Evolutionary conservation across 2,113 vertebrate species (phyloP), one percentile per base, ranked within the genome.

Genomic region (Albula glossodonta): DNA sequence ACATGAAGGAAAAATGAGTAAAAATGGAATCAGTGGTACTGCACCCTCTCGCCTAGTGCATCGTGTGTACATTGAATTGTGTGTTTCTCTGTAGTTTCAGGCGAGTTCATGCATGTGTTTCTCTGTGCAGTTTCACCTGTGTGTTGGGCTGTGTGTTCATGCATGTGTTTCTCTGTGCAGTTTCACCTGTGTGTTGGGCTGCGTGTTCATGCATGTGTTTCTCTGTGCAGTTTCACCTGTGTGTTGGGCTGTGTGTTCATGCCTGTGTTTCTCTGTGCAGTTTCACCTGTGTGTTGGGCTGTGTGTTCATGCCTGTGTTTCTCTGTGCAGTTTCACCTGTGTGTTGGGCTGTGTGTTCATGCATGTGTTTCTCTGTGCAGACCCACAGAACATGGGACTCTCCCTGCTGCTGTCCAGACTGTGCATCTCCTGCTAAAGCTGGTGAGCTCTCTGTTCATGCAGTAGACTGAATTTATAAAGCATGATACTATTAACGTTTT

Each of bases 351-450:
- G 25, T 1, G 50, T 41, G 19, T 15, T 13, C 48, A 74, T 49
- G 3, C 84, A 60, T 63, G 52, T n/a, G 51, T 53, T 80, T 11
- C 83, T 3, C 31, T 84, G 1, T 53, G 53, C 60, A 94, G 94
- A 66, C 86, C 88, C 63, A 85, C 86, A 81, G 90, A 92, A 80
- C 84, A 60, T 60, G 51, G 84, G 12, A 90, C 86, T 49, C 51
- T 91, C 17, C 88, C 90, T 0, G 81, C 90, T 31, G 74, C 89
- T 41, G 85, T 25, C 79, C 57, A 41, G 31, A 41, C 70, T 74
- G 89, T 92, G 85, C 86, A 87, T 0, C 93, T 93, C 57, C 90
- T 93, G 66, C 89, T 88, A 81, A 86, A 81, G 82, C 82, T 92
- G 92, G 94, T 95, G 90, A 31, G 88, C 84, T 81, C 17, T 7